phyloP scores from a whole-genome alignment of 2,797 vertebrate genomes.

The Hippoglossus hippoglossus region DNA sequence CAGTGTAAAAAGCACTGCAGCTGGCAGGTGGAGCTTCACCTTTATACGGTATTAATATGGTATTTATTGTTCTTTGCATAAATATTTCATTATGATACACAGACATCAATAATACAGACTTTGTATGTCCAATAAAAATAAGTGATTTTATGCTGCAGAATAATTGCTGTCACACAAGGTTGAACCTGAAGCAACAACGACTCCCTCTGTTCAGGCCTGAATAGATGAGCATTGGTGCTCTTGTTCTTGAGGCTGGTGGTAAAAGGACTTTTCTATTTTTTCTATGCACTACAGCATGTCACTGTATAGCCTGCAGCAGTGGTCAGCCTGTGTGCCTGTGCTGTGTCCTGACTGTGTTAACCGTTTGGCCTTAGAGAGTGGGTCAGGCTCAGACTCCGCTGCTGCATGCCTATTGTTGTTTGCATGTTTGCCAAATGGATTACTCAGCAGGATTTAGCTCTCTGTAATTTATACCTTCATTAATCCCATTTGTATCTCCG shows the following conservation, averaged over 20 bases:
- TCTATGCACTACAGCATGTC: slow-evolving; percentile 16
- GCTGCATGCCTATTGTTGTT: slow-evolving; percentile 66
- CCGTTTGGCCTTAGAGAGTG: slow-evolving; percentile 44
- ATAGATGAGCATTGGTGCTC: slow-evolving; percentile 28
- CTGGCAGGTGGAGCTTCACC: slow-evolving; percentile 43
- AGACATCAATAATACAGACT: slow-evolving; percentile 10
- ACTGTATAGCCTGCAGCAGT: slow-evolving; percentile 31
- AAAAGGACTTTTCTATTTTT: slow-evolving; percentile 14
- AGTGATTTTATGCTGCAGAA: slow-evolving; percentile 17
- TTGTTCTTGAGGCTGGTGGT: slow-evolving; percentile 32
- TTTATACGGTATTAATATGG: not conserved
- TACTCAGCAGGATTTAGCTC: slow-evolving; percentile 82
- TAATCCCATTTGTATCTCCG: slow-evolving; percentile 82
- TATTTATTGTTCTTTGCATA: not conserved
- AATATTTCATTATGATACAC: slow-evolving; percentile 1
- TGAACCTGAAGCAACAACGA: slow-evolving; percentile 38
- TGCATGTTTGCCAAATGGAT: slow-evolving; percentile 81
- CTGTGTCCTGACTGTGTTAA: slow-evolving; percentile 32
- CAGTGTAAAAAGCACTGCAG: slow-evolving; percentile 24
- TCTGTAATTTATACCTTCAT: slow-evolving; percentile 83
- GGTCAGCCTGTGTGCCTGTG: slow-evolving; percentile 32
- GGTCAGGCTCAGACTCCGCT: slow-evolving; percentile 33
- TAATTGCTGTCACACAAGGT: slow-evolving; percentile 29
- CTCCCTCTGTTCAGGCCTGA: slow-evolving; percentile 40
- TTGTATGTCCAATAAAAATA: not conserved